A percentile compares a stretch with the other conserved stretches of the same genome.
Evolutionary conservation across 1,140 invertebrate species (phyloP).

Genomic region (Ridgeia piscesae): DNA sequence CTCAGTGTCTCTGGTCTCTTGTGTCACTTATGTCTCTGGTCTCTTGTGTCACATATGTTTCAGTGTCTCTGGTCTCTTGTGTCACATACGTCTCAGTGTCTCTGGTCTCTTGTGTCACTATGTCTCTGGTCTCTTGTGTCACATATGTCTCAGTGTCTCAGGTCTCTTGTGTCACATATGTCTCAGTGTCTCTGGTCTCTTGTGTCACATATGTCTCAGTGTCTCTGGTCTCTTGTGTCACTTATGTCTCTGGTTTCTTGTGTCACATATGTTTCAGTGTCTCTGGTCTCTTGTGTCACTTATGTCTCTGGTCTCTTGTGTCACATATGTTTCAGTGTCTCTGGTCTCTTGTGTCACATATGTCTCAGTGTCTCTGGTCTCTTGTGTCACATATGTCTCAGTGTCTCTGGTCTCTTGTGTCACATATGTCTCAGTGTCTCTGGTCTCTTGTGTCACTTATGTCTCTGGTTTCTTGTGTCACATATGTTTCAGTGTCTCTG

Average conservation of each 20-base stretch:
- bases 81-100: conserved; percentile 38
- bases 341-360: conserved; percentile 42
- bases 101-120: conserved; percentile 26
- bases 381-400: too few relatives aligned
- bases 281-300: conserved; percentile 44
- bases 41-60: conserved; percentile 32
- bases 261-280: conserved; percentile 35
- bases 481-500: conserved; percentile 35
- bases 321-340: conserved; percentile 38
- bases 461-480: conserved; percentile 38
- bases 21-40: too few relatives aligned
- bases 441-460: too few relatives aligned
- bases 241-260: background rate
- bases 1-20: too few relatives aligned
- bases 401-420: too few relatives aligned
- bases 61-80: too few relatives aligned
- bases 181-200: too few relatives aligned
- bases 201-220: too few relatives aligned
- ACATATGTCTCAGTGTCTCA: conserved; percentile 40
- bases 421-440: too few relatives aligned
- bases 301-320: conserved; percentile 24
- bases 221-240: too few relatives aligned
- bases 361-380: conserved; percentile 43
- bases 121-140: conserved; percentile 45
- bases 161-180: too few relatives aligned